Evolutionary conservation across 2,797 vertebrate species (phyloP), one percentile per base, ranked within the genome.

Genomic region (Hozukius guyotensis): DNA sequence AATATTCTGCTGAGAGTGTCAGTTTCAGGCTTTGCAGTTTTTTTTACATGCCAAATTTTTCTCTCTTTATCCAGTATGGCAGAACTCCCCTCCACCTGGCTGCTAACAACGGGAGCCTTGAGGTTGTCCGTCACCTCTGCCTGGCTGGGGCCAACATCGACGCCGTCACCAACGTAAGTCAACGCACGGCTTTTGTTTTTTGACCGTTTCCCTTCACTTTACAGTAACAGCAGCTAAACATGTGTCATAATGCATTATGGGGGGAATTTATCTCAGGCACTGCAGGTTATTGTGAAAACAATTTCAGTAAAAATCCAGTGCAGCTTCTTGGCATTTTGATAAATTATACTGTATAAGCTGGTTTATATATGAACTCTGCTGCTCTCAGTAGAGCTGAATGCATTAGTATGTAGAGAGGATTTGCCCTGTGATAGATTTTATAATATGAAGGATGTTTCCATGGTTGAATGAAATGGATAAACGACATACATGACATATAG

Each of bases 121-220:
- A 99, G 74, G 97, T 99, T 13, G 97, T 99, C 57, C 96, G 98
- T 4, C 97, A 98, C 75, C 97, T 99, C 52, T 99, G 98, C 85
- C 93, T 99, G 63, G 87, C 92, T 0, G 98, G 98, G 64, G 98
- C 97, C 55, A 99, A 96, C 4, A 97, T 97, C 49, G 98, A 99
- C 31, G 95, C 95, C 0, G 89, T 99, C 90, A 97, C 97, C 29
- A 95, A 94, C 81, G 98, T 99, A 92, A 97, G 97, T 96, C 84
- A 12, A 6, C 6, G 3, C 61, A 3, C 55, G 3, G 6, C 67
- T 65, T 69, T 52, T 7, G 34, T 22, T 8, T 60, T 49, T 24
- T 64, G 11, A 1, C 7, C 2, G 2, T 38, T 60, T 67, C 4
- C 25, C 2, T 42, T 16, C n/a, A 8, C 11, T 57, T 38, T 0